These are phyloP conservation scores for Anseranas semipalmata DNA, from an alignment of 2,113 vertebrate genomes.

Conservation along the genomic window DNA sequence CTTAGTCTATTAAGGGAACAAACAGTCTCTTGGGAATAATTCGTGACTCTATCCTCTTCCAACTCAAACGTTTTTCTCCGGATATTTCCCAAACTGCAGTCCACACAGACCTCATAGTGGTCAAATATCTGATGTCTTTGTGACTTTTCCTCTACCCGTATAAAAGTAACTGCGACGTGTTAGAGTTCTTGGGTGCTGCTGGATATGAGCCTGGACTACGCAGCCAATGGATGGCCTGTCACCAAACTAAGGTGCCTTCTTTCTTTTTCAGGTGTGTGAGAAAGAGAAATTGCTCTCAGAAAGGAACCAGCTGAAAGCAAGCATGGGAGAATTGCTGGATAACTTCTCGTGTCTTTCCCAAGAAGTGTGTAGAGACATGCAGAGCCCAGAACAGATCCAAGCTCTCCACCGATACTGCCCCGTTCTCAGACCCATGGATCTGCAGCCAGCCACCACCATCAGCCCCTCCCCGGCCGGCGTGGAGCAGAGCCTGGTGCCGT, in stretches of 20 bases:
- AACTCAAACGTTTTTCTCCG: not conserved
- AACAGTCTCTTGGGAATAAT: not conserved
- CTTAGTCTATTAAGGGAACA: not conserved
- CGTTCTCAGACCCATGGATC: slow-evolving; percentile 87
- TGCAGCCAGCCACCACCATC: slow-evolving; percentile 78
- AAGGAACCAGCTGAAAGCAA: slow-evolving; percentile 96
- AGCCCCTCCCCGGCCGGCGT: slow-evolving; percentile 81
- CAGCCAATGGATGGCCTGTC: not conserved
- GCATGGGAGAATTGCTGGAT: slow-evolving; percentile 97
- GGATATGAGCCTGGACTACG: accelerated
- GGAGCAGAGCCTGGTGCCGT: slow-evolving; percentile 83
- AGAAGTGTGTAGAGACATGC: slow-evolving; percentile 96
- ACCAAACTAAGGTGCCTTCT: not conserved
- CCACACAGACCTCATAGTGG: not conserved
- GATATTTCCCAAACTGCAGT: not conserved
- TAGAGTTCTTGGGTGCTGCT: not conserved
- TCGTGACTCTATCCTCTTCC: not conserved
- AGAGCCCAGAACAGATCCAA: slow-evolving; percentile 96
- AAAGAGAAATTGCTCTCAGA: slow-evolving; percentile 97
- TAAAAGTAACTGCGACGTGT: not conserved
- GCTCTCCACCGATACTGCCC: slow-evolving; percentile 96
- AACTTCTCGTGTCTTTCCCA: slow-evolving; percentile 99
- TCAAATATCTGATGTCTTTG: not conserved
- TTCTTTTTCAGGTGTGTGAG: slow-evolving; percentile 88
- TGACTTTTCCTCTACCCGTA: not conserved